A percentile compares a stretch with the other conserved stretches of the same genome.
These are phyloP conservation scores for Falcaria lacertinaria DNA, from an alignment of 2,888 invertebrate species.

Conservation along the genomic window DNA sequence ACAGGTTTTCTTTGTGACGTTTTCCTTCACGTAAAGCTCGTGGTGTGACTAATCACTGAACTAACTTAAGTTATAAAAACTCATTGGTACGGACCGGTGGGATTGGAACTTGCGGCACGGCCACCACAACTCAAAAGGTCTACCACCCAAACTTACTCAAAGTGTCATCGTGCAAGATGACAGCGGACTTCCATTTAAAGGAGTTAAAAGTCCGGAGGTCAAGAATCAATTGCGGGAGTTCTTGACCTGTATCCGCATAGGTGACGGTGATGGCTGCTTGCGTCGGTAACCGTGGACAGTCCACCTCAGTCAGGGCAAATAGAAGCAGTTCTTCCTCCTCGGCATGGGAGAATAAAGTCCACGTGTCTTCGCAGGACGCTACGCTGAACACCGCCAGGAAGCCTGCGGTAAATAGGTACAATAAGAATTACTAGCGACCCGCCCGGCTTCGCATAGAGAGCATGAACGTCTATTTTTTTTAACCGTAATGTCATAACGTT, in stretches of 20 bases:
- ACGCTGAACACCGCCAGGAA: slow-evolving; percentile 86
- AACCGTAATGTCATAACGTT: too few relatives aligned
- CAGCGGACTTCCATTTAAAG: slow-evolving; percentile 85
- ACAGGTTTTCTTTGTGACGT: too few relatives aligned
- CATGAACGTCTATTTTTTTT: too few relatives aligned
- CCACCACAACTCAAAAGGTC: background rate
- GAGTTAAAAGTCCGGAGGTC: slow-evolving; percentile 84
- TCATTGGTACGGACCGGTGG: too few relatives aligned
- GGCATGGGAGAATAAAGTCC: slow-evolving; percentile 83
- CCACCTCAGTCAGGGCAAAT: slow-evolving; percentile 87
- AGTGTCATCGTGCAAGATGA: slow-evolving; percentile 85
- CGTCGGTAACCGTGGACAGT: slow-evolving; percentile 87
- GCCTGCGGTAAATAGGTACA: too few relatives aligned
- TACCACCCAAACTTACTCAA: slow-evolving; percentile 77
- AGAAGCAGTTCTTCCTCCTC: slow-evolving; percentile 83
- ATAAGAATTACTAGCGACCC: too few relatives aligned
- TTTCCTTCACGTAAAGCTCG: too few relatives aligned
- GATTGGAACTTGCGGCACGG: background rate
- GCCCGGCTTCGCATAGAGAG: too few relatives aligned
- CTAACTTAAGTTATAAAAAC: too few relatives aligned
- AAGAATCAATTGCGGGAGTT: slow-evolving; percentile 87
- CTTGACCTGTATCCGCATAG: slow-evolving; percentile 83
- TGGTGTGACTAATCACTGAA: too few relatives aligned
- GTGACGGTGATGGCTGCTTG: slow-evolving; percentile 85
- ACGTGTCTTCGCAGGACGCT: slow-evolving; percentile 86